These are phyloP conservation scores for Pycnomerus fuliginosus DNA, from an alignment of 2,888 invertebrate species.

Conservation along the genomic window DNA sequence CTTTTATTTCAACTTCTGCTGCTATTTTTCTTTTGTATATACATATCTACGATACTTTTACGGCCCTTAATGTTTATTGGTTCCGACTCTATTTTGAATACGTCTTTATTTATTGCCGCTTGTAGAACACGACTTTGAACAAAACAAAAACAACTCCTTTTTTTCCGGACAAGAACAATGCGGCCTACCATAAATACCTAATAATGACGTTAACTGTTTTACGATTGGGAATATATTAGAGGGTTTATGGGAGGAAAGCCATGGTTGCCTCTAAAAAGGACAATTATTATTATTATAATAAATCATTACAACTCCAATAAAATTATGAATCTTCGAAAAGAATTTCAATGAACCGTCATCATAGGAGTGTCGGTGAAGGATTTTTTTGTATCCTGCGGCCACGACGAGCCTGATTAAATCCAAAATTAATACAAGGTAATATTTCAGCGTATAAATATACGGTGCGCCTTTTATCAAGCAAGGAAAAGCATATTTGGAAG, in stretches of 20 bases:
- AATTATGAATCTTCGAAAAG: slow-evolving; percentile 9
- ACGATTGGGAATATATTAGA: slow-evolving; percentile 2
- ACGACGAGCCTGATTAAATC: slow-evolving; percentile 17
- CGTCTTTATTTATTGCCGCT: slow-evolving; percentile 27
- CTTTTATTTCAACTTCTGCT: slow-evolving; percentile 32
- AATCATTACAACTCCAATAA: slow-evolving; percentile 10
- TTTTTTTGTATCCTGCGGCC: slow-evolving; percentile 8
- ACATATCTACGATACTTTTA: slow-evolving; percentile 12
- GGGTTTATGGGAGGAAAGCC: neutral
- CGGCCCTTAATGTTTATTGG: slow-evolving; percentile 30
- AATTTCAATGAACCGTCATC: neutral
- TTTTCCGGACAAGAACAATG: slow-evolving; percentile 13
- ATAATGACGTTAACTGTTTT: slow-evolving; percentile 14
- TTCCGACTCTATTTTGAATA: slow-evolving; percentile 28
- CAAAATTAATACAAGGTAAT: slow-evolving; percentile 17
- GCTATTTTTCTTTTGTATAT: slow-evolving; percentile 30
- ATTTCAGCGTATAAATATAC: slow-evolving; percentile 22
- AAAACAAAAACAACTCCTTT: slow-evolving; percentile 23
- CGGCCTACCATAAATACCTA: slow-evolving; percentile 10
- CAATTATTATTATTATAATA: slow-evolving; percentile 1
- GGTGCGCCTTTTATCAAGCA: slow-evolving; percentile 5
- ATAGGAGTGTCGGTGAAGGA: slow-evolving; percentile 4
- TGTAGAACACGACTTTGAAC: slow-evolving; percentile 20
- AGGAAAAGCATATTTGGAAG: slow-evolving; percentile 8
- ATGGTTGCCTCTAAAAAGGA: neutral